These are phyloP conservation scores for Poeciliopsis turrubarensis DNA, from an alignment of 2,113 vertebrate species.

Conservation along the genomic window DNA sequence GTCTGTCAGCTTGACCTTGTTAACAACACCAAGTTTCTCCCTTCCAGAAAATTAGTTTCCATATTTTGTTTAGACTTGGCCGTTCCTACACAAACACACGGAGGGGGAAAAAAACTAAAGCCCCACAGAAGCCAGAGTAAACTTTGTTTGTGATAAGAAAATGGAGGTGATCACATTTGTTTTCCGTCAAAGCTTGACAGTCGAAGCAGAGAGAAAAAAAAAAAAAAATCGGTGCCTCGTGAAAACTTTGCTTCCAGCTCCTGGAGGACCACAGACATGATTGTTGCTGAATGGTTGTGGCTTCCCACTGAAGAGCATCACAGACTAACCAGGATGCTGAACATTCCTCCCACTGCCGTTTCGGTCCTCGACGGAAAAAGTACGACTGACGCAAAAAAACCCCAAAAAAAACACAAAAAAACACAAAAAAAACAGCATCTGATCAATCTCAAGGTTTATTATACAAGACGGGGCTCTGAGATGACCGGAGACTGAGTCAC, in stretches of 20 bases:
- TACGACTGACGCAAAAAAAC: slow-evolving; percentile 20
- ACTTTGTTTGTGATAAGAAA: slow-evolving; percentile 1
- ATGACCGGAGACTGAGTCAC: slow-evolving; percentile 5
- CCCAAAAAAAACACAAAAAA: slow-evolving; percentile 32
- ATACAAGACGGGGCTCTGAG: slow-evolving; percentile 26
- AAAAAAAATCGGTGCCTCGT: slow-evolving; percentile 11
- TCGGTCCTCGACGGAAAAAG: slow-evolving; percentile 23
- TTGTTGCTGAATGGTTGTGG: slow-evolving; percentile 38
- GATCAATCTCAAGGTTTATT: slow-evolving; percentile 23
- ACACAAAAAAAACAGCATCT: slow-evolving; percentile 50
- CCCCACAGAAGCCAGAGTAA: slow-evolving; percentile 10
- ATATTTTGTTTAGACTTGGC: slow-evolving; percentile 22
- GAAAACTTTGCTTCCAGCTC: slow-evolving; percentile 26
- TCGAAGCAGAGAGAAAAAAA: neutral
- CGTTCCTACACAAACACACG: slow-evolving; percentile 30
- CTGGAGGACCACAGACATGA: slow-evolving; percentile 46
- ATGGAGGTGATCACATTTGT: slow-evolving; percentile 13
- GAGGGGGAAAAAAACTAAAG: neutral
- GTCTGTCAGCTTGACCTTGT: slow-evolving; percentile 36
- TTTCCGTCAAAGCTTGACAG: slow-evolving; percentile 16
- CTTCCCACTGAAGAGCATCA: slow-evolving; percentile 42
- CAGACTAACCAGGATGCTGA: slow-evolving; percentile 1
- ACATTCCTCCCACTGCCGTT: slow-evolving; percentile 38
- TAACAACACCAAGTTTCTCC: slow-evolving; percentile 38
- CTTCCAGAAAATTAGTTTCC: slow-evolving; percentile 9